Base-by-base conservation (phyloP, 2,888 invertebrate genomes). In the Protodeltote pygarga region DNA sequence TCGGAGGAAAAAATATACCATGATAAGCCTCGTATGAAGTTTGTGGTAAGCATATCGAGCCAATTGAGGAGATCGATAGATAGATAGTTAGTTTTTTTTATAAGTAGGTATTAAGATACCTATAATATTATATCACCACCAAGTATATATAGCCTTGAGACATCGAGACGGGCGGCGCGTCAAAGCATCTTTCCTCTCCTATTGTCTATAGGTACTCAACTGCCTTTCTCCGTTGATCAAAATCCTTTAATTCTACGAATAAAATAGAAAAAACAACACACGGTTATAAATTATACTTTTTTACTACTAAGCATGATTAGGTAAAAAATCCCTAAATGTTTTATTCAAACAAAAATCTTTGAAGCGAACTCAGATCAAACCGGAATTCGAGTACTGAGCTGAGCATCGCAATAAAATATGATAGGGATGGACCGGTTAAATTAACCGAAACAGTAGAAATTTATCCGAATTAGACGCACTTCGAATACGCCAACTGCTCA, bases 361-460 rank as follows among this genome's bases (percentile, higher is more conserved):
- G 39, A 44, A 62, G 32, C 50, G 39, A 17, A 44, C 57, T 40
- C 14, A 17, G 49, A 62, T 55, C 57, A 62, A 48, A 39, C 37
- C 19, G 42, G 51, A 31, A 47, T 52, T 32, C 38, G 9, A 29
- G 39, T 53, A 32, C 37, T 35, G 10, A 40, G 21, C 35, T 37
- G 49, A 44, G 20, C 47, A 53, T 46, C 66, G 60, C 51, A 60
- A 64, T 45, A 42, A 53, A 67, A 64, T 65, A 66, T 59, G 49
- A 52, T 44, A 54, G 42, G 49, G 46, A 65, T 41, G 44, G 33
- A 24, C 42, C 71, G 49, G 74, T 78, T 79, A 78, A 81, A 79
- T 77, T 80, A 76, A 77, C 66, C 69, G 73, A 65, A 70, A 68
- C 60, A 62, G 58, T 46, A 63, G 51, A 41, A 74, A 79, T 81